These are phyloP conservation scores for Epinotia demarniana DNA, from an alignment of 2,888 invertebrate genomes.

Conservation along the genomic window DNA sequence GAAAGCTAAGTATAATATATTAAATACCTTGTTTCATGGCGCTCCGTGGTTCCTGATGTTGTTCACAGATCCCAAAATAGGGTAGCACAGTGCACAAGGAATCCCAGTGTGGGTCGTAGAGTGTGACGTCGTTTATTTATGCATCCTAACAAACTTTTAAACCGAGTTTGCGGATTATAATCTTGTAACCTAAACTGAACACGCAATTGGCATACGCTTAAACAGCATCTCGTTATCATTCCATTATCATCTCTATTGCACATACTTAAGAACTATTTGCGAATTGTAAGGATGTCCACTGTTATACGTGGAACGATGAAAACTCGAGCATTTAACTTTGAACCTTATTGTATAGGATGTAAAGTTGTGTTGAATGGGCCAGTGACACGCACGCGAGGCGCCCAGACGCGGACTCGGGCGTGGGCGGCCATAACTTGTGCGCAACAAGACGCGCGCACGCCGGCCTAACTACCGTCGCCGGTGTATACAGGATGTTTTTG, in stretches of 20 bases:
- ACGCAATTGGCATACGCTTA: slow-evolving; percentile 37
- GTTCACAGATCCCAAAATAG: not conserved
- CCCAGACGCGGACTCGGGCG: slow-evolving; percentile 62
- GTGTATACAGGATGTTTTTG: slow-evolving; percentile 61
- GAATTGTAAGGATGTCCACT: not conserved
- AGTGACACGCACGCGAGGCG: slow-evolving; percentile 47
- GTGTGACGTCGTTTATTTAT: slow-evolving; percentile 24
- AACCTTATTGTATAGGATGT: slow-evolving; percentile 3
- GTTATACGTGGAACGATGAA: not conserved
- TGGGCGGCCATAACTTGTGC: slow-evolving; percentile 72
- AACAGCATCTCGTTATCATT: slow-evolving; percentile 24
- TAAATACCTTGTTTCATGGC: not conserved
- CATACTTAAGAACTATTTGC: not conserved
- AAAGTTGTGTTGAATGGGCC: slow-evolving; percentile 52
- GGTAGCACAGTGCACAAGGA: not conserved
- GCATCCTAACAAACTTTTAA: slow-evolving; percentile 29
- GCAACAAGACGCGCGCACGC: slow-evolving; percentile 78
- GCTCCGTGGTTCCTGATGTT: not conserved
- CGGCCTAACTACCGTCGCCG: slow-evolving; percentile 75
- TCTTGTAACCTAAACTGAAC: slow-evolving; percentile 23
- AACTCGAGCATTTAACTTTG: not conserved
- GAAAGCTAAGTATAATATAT: not conserved
- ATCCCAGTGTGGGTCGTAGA: slow-evolving; percentile 15
- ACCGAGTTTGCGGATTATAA: slow-evolving; percentile 20
- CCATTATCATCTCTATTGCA: slow-evolving; percentile 3